A percentile compares a stretch with the other conserved stretches of the same genome.
phyloP scores from a whole-genome alignment of 2,797 vertebrate species.

The Tapera naevia region DNA sequence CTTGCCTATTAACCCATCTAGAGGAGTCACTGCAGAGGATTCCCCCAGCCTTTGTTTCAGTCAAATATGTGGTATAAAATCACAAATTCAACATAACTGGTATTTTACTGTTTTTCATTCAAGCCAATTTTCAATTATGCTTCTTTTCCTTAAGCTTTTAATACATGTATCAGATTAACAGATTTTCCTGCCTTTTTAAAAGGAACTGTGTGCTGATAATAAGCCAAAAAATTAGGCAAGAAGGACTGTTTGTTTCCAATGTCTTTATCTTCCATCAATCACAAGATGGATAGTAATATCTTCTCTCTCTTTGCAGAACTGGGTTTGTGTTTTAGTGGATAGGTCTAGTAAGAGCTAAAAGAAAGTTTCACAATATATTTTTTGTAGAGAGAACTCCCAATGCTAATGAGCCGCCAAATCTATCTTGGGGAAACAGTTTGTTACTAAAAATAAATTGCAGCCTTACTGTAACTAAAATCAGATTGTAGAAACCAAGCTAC shows the following conservation, averaged over 20 bases:
- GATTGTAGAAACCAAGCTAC: constrained; percentile 55
- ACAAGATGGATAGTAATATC: constrained; percentile 30
- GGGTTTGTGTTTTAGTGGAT: constrained; percentile 64
- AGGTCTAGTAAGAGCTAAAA: constrained; percentile 59
- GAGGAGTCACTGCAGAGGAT: neutral
- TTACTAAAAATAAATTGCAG: constrained; percentile 78
- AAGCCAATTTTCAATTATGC: neutral
- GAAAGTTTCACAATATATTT: constrained; percentile 33
- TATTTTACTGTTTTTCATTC: neutral
- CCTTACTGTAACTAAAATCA: constrained; percentile 74
- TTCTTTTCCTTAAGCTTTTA: neutral
- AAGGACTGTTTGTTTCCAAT: constrained; percentile 1
- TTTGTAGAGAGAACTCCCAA: constrained; percentile 62
- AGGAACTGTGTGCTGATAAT: neutral
- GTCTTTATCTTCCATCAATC: neutral
- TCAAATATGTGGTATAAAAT: neutral
- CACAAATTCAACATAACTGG: neutral
- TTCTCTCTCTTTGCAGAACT: constrained; percentile 23
- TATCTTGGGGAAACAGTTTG: constrained; percentile 75
- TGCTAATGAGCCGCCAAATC: constrained; percentile 76
- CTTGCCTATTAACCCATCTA: neutral
- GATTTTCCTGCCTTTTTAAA: neutral
- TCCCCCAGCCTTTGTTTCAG: neutral
- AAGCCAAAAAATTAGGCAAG: neutral
- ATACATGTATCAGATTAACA: neutral